These are phyloP conservation scores for Eupithecia insigniata DNA, from an alignment of 2,888 invertebrate species.

Conservation along the genomic window DNA sequence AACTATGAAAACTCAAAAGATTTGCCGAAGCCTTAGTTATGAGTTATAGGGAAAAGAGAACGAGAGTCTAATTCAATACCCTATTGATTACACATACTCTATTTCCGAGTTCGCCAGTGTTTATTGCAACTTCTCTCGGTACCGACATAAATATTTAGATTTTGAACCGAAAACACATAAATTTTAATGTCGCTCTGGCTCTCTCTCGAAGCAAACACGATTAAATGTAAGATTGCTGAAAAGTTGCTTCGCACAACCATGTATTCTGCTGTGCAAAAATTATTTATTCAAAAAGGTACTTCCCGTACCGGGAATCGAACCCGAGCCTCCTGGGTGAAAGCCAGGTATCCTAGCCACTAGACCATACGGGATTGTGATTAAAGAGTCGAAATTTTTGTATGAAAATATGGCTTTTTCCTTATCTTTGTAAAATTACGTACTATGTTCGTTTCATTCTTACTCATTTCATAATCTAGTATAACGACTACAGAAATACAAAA, in stretches of 20 bases:
- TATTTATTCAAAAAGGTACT: constrained; percentile 46
- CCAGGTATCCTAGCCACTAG: constrained; percentile 90
- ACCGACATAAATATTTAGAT: constrained; percentile 1
- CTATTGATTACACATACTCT: neutral
- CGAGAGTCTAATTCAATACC: neutral
- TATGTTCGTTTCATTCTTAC: neutral
- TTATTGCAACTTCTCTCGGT: neutral
- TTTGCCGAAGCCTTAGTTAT: neutral
- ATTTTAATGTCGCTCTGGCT: neutral
- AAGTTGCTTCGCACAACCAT: neutral
- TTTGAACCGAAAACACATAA: neutral
- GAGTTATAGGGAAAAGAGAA: neutral
- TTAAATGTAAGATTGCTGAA: neutral
- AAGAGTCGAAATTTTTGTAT: neutral
- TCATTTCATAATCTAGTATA: neutral
- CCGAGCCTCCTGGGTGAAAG: constrained; percentile 90
- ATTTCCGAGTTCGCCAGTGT: neutral
- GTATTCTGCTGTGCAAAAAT: neutral
- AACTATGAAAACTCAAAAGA: neutral
- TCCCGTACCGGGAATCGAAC: constrained; percentile 90
- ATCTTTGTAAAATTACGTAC: neutral
- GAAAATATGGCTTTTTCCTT: neutral
- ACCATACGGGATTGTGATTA: constrained; percentile 81
- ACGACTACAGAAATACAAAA: neutral
- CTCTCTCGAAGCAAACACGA: neutral